Percentiles rank a stretch among this genome's conserved stretches.
Conservation (phyloP, 2,888 invertebrate genomes). For the Apomyelois bistriatella region DNA sequence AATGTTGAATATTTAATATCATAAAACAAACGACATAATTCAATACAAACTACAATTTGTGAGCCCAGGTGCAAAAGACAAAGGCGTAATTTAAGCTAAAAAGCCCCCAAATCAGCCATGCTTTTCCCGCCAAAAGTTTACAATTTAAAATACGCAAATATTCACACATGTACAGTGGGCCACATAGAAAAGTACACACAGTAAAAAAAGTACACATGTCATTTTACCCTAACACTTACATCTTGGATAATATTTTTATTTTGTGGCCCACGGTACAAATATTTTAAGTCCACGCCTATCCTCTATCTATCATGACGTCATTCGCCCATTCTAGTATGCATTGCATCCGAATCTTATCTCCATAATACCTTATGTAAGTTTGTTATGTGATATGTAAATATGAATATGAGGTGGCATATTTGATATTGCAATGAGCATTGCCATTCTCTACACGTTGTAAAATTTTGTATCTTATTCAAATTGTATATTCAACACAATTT, state of each 20-base stretch:
- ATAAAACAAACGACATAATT: not conserved
- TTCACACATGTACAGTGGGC: no score
- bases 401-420: slow-evolving; percentile 54
- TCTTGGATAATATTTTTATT: no score
- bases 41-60: not conserved
- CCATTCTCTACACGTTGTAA: slow-evolving; percentile 42
- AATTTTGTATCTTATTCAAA: slow-evolving; percentile 15
- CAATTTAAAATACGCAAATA: not conserved
- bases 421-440: slow-evolving; percentile 60
- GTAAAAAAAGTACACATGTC: no score
- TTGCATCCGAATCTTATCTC: slow-evolving; percentile 1
- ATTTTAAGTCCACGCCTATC: not conserved
- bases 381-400: slow-evolving; percentile 22
- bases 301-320: not conserved
- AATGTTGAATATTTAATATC: not conserved
- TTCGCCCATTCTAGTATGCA: not conserved
- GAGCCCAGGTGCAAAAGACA: not conserved
- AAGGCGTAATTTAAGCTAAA: not conserved
- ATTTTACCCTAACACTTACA: no score
- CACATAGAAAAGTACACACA: no score
- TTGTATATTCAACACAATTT: slow-evolving; percentile 16
- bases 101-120: slow-evolving; percentile 10
- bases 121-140: not conserved
- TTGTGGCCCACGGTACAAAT: no score
- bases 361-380: slow-evolving; percentile 10